Percentiles rank a stretch among this genome's conserved stretches.
Evolutionary conservation across 2,888 invertebrate species (phyloP).

Genomic region (Chymomyza caudatula): DNA sequence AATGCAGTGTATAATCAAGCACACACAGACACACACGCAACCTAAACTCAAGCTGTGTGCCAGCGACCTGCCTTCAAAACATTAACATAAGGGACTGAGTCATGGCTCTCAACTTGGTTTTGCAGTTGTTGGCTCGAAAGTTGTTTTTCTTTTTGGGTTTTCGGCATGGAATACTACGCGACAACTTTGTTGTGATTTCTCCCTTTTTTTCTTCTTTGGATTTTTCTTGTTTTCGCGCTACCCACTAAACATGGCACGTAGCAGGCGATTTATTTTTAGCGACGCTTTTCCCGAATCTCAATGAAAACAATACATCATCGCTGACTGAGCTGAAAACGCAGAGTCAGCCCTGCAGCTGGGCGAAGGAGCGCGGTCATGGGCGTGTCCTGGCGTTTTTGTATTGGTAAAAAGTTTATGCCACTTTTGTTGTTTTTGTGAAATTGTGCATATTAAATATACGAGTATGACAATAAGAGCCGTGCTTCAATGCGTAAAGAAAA

Average conservation of each 20-base stretch:
- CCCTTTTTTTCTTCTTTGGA: background rate
- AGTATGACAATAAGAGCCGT: slow-evolving; percentile 29
- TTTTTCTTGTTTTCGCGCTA: background rate
- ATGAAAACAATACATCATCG: slow-evolving; percentile 63
- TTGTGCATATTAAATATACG: slow-evolving; percentile 61
- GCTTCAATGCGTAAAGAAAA: background rate
- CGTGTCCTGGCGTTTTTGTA: too few species aligned
- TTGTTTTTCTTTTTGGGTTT: background rate
- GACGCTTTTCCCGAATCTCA: slow-evolving; percentile 37
- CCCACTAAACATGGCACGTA: slow-evolving; percentile 39
- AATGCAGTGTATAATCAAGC: slow-evolving; percentile 21
- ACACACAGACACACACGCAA: slow-evolving; percentile 7
- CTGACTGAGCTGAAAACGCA: background rate
- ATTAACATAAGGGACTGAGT: background rate
- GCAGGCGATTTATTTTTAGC: slow-evolving; percentile 60
- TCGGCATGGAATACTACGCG: background rate
- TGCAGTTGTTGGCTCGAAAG: background rate
- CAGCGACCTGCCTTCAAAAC: background rate
- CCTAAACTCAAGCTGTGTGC: slow-evolving; percentile 2
- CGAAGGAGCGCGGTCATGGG: too few species aligned
- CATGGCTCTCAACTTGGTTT: background rate
- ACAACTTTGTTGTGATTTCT: background rate
- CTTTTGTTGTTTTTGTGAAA: slow-evolving; percentile 36
- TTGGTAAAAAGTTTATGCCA: background rate
- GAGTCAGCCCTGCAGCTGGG: background rate